Conservation (phyloP, 2,888 invertebrate species). For the Drosophila meridiana region DNA sequence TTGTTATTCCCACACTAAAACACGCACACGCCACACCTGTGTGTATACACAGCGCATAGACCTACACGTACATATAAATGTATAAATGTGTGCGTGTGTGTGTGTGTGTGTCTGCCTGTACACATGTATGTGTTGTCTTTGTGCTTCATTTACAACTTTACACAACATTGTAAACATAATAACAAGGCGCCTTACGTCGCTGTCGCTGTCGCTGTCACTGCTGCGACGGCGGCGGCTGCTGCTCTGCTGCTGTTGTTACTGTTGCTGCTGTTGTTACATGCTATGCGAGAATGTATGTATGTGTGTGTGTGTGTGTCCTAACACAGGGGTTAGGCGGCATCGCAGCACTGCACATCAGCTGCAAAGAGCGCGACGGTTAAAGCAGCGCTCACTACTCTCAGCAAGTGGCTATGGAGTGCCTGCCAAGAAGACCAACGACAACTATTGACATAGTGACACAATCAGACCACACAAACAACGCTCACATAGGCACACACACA, state of each 20-base stretch:
- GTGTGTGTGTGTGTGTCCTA: neutral
- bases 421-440: constrained; percentile 70
- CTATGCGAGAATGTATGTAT: neutral
- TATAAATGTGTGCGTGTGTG: neutral
- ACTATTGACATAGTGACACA: constrained; percentile 76
- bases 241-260: constrained; percentile 12
- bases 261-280: constrained; percentile 34
- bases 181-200: constrained; percentile 52
- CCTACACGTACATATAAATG: neutral
- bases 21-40: constrained; percentile 40
- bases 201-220: constrained; percentile 4
- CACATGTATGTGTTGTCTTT: constrained; percentile 57
- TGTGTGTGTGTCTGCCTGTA: constrained; percentile 1
- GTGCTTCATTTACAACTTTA: constrained; percentile 69
- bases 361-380: constrained; percentile 39
- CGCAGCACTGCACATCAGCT: constrained; percentile 42
- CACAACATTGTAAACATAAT: constrained; percentile 71
- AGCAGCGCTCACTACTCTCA: constrained; percentile 43
- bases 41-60: constrained; percentile 29
- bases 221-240: constrained; percentile 20
- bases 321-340: constrained; percentile 13
- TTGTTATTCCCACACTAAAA: constrained; percentile 47
- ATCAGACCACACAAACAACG: constrained; percentile 65
- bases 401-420: constrained; percentile 65
- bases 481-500: constrained; percentile 20